Evolutionary conservation across 2,888 invertebrate genomes (phyloP).

Genomic region (Biston stratarius): DNA sequence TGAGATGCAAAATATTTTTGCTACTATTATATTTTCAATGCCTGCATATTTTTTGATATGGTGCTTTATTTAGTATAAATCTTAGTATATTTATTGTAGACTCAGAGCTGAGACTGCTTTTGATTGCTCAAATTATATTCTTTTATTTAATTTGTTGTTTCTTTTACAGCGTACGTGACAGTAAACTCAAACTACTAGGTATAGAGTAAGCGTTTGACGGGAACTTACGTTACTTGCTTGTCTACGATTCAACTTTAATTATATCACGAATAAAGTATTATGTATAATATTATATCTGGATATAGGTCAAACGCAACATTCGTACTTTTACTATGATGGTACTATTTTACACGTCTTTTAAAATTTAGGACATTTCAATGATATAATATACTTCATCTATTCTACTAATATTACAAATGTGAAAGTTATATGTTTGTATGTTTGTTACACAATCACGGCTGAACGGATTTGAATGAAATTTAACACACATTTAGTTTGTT

Average conservation of each 20-base stretch:
- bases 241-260: background rate
- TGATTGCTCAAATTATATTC: too few species aligned
- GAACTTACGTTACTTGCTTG: background rate
- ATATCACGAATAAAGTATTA: background rate
- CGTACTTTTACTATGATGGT: background rate
- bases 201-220: background rate
- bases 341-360: too few species aligned
- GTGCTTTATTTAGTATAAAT: background rate
- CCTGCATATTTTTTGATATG: background rate
- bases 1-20: background rate
- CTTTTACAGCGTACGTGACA: too few species aligned
- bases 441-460: too few species aligned
- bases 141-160: too few species aligned
- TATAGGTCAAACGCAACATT: conserved; percentile 15
- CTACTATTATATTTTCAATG: background rate
- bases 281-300: background rate
- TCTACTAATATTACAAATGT: too few species aligned
- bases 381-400: too few species aligned
- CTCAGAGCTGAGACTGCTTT: too few species aligned
- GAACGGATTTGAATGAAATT: too few species aligned
- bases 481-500: too few species aligned
- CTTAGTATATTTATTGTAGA: background rate
- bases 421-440: too few species aligned
- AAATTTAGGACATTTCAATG: too few species aligned
- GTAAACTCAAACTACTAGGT: background rate